A percentile compares a stretch with the other conserved stretches of the same genome.
These are phyloP conservation scores for Drosophila auraria DNA, from an alignment of 1,140 invertebrate genomes.

Conservation along the genomic window DNA sequence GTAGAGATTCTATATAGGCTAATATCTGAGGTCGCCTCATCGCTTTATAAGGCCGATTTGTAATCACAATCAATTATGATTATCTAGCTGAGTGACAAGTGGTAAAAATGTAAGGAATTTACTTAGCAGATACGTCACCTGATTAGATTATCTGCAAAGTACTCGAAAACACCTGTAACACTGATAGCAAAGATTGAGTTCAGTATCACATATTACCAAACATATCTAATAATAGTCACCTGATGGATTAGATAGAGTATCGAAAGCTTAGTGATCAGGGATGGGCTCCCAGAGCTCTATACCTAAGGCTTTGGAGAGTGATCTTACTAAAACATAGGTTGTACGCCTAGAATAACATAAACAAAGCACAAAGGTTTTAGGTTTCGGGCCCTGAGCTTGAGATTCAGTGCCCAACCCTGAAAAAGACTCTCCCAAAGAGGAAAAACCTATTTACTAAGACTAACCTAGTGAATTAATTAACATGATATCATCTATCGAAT, in stretches of 20 bases:
- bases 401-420: no score
- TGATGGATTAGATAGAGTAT: neutral
- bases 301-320: no score
- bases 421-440: no score
- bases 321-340: no score
- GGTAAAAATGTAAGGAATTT: neutral
- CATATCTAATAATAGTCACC: neutral
- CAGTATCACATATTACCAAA: neutral
- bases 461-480: no score
- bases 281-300: no score
- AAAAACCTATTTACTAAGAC: no score
- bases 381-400: no score
- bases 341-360: no score
- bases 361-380: no score
- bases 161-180: constrained; percentile 6
- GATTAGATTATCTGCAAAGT: constrained; percentile 8
- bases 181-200: neutral
- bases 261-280: neutral
- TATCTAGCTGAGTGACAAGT: neutral
- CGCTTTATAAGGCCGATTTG: neutral
- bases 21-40: neutral
- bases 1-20: neutral
- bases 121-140: no score
- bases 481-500: no score
- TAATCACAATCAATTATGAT: constrained; percentile 4